Conservation (phyloP, 1,140 invertebrate species). For the Coelopa frigida region DNA sequence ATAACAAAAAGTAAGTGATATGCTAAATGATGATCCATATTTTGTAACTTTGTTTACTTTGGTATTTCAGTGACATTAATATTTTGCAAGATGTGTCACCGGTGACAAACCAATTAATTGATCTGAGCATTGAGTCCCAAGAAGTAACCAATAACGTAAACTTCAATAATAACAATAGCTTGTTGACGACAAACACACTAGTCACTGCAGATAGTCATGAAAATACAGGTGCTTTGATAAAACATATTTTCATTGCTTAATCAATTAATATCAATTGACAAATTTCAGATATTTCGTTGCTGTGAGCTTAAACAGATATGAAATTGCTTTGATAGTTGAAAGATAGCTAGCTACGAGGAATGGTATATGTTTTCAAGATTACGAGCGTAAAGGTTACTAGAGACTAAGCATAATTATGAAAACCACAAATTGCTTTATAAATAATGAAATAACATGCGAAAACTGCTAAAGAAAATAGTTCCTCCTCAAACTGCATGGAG, state of each 20-base stretch:
- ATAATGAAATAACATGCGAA: too few species aligned
- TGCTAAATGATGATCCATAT: background rate
- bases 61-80: constrained; percentile 35
- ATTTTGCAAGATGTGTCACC: constrained; percentile 32
- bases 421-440: too few species aligned
- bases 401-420: too few species aligned
- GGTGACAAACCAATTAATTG: constrained; percentile 36
- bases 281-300: constrained; percentile 40
- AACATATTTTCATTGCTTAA: background rate
- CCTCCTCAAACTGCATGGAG: too few species aligned
- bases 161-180: constrained; percentile 43
- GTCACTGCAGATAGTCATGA: constrained; percentile 47
- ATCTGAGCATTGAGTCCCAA: constrained; percentile 43
- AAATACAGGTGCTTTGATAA: constrained; percentile 33
- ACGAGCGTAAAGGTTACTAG: too few species aligned
- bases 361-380: too few species aligned
- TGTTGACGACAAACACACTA: constrained; percentile 42
- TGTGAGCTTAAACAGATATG: constrained; percentile 31
- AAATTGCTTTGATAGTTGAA: too few species aligned
- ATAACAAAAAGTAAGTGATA: constrained; percentile 41
- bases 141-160: constrained; percentile 25
- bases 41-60: constrained; percentile 4
- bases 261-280: background rate
- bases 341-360: too few species aligned
- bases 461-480: too few species aligned